Base-by-base conservation (phyloP, 2,113 vertebrate genomes). In the Dipodomys merriami region DNA sequence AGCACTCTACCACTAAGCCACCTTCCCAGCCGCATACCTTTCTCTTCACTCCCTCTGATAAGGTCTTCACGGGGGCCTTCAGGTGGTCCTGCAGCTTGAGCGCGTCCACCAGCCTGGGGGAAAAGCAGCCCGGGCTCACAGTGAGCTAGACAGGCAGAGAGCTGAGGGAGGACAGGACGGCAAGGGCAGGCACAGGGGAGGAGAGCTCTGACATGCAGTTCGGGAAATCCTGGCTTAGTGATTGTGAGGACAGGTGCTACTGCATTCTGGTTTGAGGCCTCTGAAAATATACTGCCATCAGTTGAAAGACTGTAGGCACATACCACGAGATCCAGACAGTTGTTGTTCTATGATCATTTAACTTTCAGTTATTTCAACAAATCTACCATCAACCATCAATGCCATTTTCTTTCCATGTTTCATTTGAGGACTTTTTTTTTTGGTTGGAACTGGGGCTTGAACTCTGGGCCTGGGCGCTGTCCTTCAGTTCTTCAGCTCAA, bases 11-110 rank as follows among this genome's bases (percentile, higher is more conserved):
- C 39, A 39, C 39, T 6, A 39, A 39, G 39, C 39, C 39, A 39
- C 39, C 39, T 39, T 39, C 39, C 39, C 39, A 39, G 39, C 39
- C 6, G 39, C 39, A 49, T 49, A 49, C 49, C 49, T 49, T 49
- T 49, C 97, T 97, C 90, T 96, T 96, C 57, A 98, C 83, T 73
- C 97, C 98, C 60, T 94, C 69, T 19, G 97, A 49, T 5, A 98
- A 93, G 13, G 74, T 92, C 88, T 95, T 97, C 0, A 22, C 83
- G 0, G 90, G 88, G 23, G 69, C 80, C 83, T 49, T 9, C 49
- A 49, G 49, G 49, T 49, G 49, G 9, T 49, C 49, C 49, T 95
- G 95, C 53, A 97, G 88, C 82, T 90, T 76, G 44, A 97, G 35
- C 0, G 30, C 95, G 0, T 95, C 76, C 2, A 46, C 71, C 71